Base-by-base conservation (phyloP, 2,113 vertebrate species). In the Tichodroma muraria region DNA sequence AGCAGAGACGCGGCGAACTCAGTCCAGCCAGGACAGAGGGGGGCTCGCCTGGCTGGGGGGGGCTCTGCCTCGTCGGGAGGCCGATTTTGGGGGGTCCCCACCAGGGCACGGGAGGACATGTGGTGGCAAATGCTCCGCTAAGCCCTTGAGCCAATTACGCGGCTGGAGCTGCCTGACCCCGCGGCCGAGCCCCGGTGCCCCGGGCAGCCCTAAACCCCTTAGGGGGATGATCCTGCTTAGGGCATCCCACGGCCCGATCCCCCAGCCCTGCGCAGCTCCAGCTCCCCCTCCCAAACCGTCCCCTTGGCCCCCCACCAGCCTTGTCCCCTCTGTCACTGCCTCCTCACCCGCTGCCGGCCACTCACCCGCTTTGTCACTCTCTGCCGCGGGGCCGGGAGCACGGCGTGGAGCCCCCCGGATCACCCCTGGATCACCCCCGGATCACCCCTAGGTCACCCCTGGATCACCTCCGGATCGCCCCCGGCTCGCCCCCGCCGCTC, bases 141-240 rank as follows among this genome's bases (percentile, higher is more conserved):
- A 96, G 59, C 30, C 64, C 53, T 59, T 83, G 72, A 94, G 90
- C 85, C 63, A 91, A 89, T 94, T 93, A 80, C 0, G 4, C 18
- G 2, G 2, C 31, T 1, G 18, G 30, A 56, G 93, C 63, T 8
- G 15, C 70, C 21, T 3, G 60, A 38, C 49, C 78, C 11, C 5
- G 44, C 27, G 14, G 65, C 18, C 16, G 9, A 85, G 69, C 37
- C 59, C 9, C 70, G 8, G 19, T 64, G 84, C 40, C 72, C 80
- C 4, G 31, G 56, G 70, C 30, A 15, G 61, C 42, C 38, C 8
- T 89, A 93, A 94, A 79, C 61, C 61, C 87, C 21, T 81, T 85
- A 70, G 9, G 15, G 75, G 65, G 90, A 93, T 94, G 61, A 95
- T 91, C 90, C 90, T 27, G 71, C 84, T 93, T 66, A 87, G 17